Base-by-base conservation (phyloP, 1,140 invertebrate species). In the Trichonephila clavipes region DNA sequence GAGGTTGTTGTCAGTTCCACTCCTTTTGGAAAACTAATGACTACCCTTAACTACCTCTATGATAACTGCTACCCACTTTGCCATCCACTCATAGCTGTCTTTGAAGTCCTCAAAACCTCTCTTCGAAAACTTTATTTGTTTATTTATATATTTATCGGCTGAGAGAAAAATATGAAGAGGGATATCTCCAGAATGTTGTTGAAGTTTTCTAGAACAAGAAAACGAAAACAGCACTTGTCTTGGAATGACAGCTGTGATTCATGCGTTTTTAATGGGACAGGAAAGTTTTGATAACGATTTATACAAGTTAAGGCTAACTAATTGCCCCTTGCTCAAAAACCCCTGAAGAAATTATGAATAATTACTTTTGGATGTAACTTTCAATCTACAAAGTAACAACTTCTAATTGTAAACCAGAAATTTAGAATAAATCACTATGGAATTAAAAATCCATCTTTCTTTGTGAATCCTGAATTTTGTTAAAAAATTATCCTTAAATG, bases 261-360 rank as follows among this genome's bases (percentile, higher is more conserved):
- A 83, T 83, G 82, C 82, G 82, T 83, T 83, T 83, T 83, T 83
- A 83, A 83, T 83, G 82, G 72, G 72, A 18, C 28, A 40, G 34
- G 18, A 28, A 21, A 77, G 24, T 19, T 24, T 24, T n/a, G 83
- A 85, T 59, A 85, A 85, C 59, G 83, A 61, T 5, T 58, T 59
- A n/a, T 19, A n/a, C 83, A 16, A 58, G n/a, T 58, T 59, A 44
- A 5, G 7, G 24, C 77, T 44, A 81, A 34, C 28, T 34, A 44
- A 81, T 81, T 18, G n/a, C 40, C 40, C 14, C 51, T 10, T 51
- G 51, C 8, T 51, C 51, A 51, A 51, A 51, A 51, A 51, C 51
- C 7, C 51, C 51, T 51, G 51, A 51, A 7, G 1, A 51, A 51
- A 51, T 51, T 51, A 10, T 51, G 51, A 51, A 51, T 51, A 51